Base-by-base conservation (phyloP, 2,113 vertebrate genomes). In the Morone chrysops region DNA sequence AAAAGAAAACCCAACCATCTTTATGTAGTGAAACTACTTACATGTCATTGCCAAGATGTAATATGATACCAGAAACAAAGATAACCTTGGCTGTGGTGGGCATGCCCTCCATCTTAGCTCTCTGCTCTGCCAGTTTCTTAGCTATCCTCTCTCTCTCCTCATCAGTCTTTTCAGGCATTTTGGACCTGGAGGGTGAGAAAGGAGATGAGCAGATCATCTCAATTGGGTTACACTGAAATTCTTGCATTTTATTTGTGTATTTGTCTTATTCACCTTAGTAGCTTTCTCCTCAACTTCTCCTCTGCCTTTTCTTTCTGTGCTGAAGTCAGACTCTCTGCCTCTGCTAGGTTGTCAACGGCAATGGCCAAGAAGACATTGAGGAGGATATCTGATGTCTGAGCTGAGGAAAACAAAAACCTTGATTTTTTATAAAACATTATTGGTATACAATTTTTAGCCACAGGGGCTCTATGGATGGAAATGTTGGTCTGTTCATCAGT, bases 281-380 rank as follows among this genome's bases (percentile, higher is more conserved):
- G 93, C 88, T 97, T 99, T 83, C 95, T 94, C 57, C 95, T 95
- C 45, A 97, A 82, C 75, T 96, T 96, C 82, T 99, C 97, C 82
- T 98, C 97, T 0, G 96, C 97, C 76, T 98, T 99, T 89, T 98
- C 98, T 82, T 97, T 99, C 93, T 99, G 98, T 48, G 97, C 98
- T 1, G 97, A 96, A 0, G 97, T 98, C 84, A 99, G 93, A 86
- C 97, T 99, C 92, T 99, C 97, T 0, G 98, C 98, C 82, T 99
- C 98, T 0, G 97, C 96, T 80, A 99, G 94, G 93, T 99, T 99
- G 93, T 99, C 98, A 0, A 99, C 98, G 0, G 98, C 98, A 0
- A 99, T 99, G 89, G 98, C 98, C 95, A 99, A 93, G 93, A 99
- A 99, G 62, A 99, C 98, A 7, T 99, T 99, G 70, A 99, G 96